Percentiles rank a stretch among this genome's conserved stretches.
These are phyloP conservation scores for Remorina albescens DNA, from an alignment of 2,797 vertebrate genomes.

Conservation along the genomic window DNA sequence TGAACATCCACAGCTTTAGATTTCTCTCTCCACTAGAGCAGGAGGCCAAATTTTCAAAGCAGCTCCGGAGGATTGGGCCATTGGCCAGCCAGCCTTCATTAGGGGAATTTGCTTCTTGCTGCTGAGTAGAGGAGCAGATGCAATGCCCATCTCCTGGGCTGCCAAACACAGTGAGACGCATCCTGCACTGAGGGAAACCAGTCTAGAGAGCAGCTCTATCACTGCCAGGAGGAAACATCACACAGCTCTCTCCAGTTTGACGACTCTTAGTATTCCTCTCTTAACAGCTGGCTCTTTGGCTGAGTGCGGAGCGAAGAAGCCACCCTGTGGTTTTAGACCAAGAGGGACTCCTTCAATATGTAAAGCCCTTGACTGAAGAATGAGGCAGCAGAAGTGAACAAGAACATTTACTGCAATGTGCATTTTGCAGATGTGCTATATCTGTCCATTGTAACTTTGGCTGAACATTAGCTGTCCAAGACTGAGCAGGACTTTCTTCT, in stretches of 20 bases:
- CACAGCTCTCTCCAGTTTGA: slow-evolving; percentile 61
- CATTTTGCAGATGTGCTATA: too few species aligned
- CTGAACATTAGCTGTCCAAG: background rate
- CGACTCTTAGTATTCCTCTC: slow-evolving; percentile 67
- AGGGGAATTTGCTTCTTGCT: slow-evolving; percentile 69
- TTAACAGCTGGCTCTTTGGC: too few species aligned
- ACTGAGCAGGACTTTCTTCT: background rate
- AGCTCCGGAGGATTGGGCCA: slow-evolving; percentile 25
- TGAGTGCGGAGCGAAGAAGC: slow-evolving; percentile 41
- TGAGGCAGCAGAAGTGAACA: background rate
- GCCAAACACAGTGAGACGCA: slow-evolving; percentile 63
- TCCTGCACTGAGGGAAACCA: slow-evolving; percentile 38
- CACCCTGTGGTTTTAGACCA: slow-evolving; percentile 43
- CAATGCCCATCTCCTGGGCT: slow-evolving; percentile 63
- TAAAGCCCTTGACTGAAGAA: slow-evolving; percentile 42
- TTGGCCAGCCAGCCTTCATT: slow-evolving; percentile 73
- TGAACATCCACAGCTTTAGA: slow-evolving; percentile 39
- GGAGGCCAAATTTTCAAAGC: slow-evolving; percentile 45
- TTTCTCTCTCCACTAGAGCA: slow-evolving; percentile 57
- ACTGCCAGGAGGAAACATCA: slow-evolving; percentile 65
- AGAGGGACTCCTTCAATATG: slow-evolving; percentile 42
- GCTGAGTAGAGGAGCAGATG: slow-evolving; percentile 68
- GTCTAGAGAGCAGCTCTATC: slow-evolving; percentile 59
- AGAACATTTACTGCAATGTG: slow-evolving; percentile 10
- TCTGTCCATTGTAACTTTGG: background rate